Evolutionary conservation across 2,888 invertebrate species (phyloP).

Genomic region (Diadegma fenestrale): DNA sequence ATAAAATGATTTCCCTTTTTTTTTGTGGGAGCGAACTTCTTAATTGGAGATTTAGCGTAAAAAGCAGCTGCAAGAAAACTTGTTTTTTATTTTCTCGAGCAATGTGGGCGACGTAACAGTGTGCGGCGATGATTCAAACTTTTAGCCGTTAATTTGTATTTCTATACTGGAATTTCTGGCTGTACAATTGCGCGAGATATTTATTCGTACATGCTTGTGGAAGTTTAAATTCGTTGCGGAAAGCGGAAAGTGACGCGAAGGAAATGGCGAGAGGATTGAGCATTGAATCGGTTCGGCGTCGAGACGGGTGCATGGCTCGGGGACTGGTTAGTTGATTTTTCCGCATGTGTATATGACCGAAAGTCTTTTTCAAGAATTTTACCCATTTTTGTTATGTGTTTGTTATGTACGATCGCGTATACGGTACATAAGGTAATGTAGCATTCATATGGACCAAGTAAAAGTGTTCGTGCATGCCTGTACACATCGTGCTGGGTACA

Average conservation of each 20-base stretch:
- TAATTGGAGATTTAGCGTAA: conserved; percentile 57
- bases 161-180: conserved; percentile 2
- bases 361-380: conserved; percentile 53
- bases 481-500: neutral
- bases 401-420: conserved; percentile 1
- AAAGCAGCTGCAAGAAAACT: conserved; percentile 24
- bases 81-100: conserved; percentile 39
- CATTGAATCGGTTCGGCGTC: conserved; percentile 56
- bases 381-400: conserved; percentile 19
- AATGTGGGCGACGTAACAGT: conserved; percentile 33
- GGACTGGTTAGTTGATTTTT: conserved; percentile 60
- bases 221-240: conserved; percentile 39
- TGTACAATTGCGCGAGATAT: conserved; percentile 3
- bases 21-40: conserved; percentile 24
- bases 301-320: conserved; percentile 53
- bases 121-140: neutral
- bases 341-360: conserved; percentile 23
- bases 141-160: conserved; percentile 14
- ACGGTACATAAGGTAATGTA: neutral
- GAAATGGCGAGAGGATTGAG: conserved; percentile 8
- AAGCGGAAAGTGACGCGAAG: conserved; percentile 12
- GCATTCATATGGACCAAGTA: neutral
- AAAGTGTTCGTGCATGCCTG: neutral
- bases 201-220: conserved; percentile 29
- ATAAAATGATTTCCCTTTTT: conserved; percentile 44